Evolutionary conservation across 1,140 invertebrate species (phyloP).

Genomic region (Pogonomyrmex californicus): DNA sequence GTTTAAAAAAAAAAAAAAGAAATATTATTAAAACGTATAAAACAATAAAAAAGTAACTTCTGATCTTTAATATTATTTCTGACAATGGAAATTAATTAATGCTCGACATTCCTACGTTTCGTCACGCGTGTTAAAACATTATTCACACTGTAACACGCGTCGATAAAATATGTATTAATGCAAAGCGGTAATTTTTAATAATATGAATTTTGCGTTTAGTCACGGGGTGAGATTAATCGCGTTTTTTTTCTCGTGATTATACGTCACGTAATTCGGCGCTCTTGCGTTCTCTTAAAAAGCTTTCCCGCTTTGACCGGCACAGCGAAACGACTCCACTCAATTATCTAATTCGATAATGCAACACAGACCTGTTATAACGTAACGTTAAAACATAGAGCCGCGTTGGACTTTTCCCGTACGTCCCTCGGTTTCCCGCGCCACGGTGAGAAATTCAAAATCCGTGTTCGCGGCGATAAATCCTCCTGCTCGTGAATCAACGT

Average conservation of each 20-base stretch:
- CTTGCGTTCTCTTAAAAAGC: conserved; percentile 49
- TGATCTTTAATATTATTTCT: conserved; percentile 9
- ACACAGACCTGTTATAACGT: conserved; percentile 50
- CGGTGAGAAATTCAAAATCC: conserved; percentile 71
- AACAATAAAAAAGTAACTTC: neutral
- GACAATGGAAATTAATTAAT: conserved; percentile 35
- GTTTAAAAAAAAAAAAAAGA: neutral
- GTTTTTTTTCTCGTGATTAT: conserved; percentile 36
- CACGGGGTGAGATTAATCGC: conserved; percentile 14
- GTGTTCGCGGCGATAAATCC: conserved; percentile 68
- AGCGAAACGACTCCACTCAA: conserved; percentile 52
- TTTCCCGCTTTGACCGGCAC: conserved; percentile 42
- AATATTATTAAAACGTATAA: neutral
- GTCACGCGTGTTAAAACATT: neutral
- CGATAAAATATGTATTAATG: conserved; percentile 10
- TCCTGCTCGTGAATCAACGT: conserved; percentile 38
- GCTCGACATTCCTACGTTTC: neutral
- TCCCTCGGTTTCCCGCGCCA: conserved; percentile 23
- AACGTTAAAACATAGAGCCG: conserved; percentile 59
- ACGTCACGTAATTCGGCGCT: conserved; percentile 19
- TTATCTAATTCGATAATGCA: conserved; percentile 64
- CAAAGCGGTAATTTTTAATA: conserved; percentile 52
- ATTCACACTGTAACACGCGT: neutral
- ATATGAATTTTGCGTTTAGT: conserved; percentile 41
- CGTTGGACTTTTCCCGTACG: conserved; percentile 50